Conservation (phyloP, 2,113 vertebrate genomes). For the Taurulus bubalis region DNA sequence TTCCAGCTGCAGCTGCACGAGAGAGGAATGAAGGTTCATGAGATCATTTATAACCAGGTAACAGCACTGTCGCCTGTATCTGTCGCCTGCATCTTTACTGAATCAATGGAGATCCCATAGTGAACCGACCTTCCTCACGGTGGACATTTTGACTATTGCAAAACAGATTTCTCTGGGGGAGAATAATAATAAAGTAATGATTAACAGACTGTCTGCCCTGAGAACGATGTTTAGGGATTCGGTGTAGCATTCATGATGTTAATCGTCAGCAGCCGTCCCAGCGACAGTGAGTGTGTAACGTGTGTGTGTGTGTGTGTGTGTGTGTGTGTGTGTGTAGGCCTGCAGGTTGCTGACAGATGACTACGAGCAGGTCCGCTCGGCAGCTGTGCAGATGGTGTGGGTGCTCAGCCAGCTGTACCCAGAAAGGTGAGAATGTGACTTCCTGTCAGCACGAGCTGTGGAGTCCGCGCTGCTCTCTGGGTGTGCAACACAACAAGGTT, state of each 20-base stretch:
- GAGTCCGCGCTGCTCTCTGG: neutral
- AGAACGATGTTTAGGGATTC: neutral
- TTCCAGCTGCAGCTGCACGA: slow-evolving; percentile 93
- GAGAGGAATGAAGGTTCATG: slow-evolving; percentile 94
- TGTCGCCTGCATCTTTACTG: neutral
- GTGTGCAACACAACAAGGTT: neutral
- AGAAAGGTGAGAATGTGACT: slow-evolving; percentile 86
- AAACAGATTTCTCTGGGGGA: neutral
- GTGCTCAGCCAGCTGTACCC: slow-evolving; percentile 96
- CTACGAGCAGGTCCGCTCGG: slow-evolving; percentile 98
- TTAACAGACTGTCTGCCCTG: neutral
- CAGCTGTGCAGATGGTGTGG: slow-evolving; percentile 95
- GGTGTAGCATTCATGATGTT: neutral
- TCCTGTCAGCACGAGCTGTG: neutral
- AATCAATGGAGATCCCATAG: neutral
- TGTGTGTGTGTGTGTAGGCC: slow-evolving; percentile 81
- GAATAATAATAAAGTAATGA: neutral
- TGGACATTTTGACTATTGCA: neutral
- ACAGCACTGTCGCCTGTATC: neutral
- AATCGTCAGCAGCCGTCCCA: neutral
- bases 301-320: slow-evolving; percentile 2
- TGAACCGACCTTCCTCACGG: neutral
- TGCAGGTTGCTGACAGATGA: slow-evolving; percentile 94
- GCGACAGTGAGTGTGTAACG: neutral
- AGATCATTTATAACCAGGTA: slow-evolving; percentile 87